Evolutionary conservation across 2,797 vertebrate genomes (phyloP).

Genomic region (Poecilia velifera): DNA sequence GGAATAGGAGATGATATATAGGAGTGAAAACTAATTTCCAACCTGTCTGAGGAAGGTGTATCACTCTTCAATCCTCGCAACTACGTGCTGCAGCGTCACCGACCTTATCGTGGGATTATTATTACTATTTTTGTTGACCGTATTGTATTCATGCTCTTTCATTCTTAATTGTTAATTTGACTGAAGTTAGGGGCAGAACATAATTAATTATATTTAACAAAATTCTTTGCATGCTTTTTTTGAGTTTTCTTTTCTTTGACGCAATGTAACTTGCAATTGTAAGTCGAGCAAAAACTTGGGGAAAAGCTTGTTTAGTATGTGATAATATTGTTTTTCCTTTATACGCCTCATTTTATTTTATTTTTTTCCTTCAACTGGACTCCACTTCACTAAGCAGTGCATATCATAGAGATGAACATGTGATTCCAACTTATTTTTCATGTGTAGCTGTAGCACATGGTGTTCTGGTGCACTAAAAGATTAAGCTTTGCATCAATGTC

Average conservation of each 20-base stretch:
- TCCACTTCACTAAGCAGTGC: slow-evolving; percentile 34
- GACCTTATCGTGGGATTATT: slow-evolving; percentile 78
- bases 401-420: slow-evolving; percentile 51
- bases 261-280: slow-evolving; percentile 9
- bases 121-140: slow-evolving; percentile 73
- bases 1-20: slow-evolving; percentile 82
- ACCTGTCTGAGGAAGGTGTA: slow-evolving; percentile 72
- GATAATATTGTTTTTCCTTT: background rate
- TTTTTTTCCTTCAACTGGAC: background rate
- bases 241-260: slow-evolving; percentile 11
- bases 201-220: slow-evolving; percentile 54
- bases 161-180: slow-evolving; percentile 68
- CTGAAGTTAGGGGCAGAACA: slow-evolving; percentile 42
- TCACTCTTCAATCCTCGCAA: slow-evolving; percentile 49
- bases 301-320: background rate
- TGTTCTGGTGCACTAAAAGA: slow-evolving; percentile 48
- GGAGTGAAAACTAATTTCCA: slow-evolving; percentile 82
- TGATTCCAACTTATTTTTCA: slow-evolving; percentile 9
- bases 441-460: background rate
- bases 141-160: slow-evolving; percentile 74
- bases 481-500: slow-evolving; percentile 68
- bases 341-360: background rate
- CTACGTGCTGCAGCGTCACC: slow-evolving; percentile 66
- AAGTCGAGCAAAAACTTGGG: slow-evolving; percentile 19
- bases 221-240: slow-evolving; percentile 36